Conservation (phyloP, 2,797 vertebrate species). For the Dromococcyx pavoninus region DNA sequence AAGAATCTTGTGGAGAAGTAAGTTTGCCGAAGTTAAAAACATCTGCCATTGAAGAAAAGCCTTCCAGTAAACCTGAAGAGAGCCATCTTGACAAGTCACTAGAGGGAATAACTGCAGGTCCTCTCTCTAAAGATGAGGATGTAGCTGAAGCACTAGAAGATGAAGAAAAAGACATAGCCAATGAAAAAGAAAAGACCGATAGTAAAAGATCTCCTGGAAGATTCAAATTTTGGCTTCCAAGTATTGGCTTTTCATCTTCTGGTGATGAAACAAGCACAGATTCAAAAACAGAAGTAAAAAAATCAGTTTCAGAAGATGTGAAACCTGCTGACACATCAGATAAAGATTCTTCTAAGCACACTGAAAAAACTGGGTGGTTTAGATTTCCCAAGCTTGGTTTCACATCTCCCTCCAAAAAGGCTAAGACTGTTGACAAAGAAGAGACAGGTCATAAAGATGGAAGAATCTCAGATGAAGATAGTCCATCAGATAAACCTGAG, state of each 20-base stretch:
- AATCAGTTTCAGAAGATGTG: slow-evolving; percentile 6
- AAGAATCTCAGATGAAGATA: slow-evolving; percentile 63
- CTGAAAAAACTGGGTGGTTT: slow-evolving; percentile 85
- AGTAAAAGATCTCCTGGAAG: slow-evolving; percentile 71
- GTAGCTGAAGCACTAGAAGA: background rate
- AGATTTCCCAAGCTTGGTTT: slow-evolving; percentile 85
- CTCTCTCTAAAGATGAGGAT: background rate
- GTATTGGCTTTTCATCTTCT: slow-evolving; percentile 78
- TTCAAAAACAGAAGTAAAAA: background rate
- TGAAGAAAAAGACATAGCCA: background rate
- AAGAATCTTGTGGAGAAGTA: slow-evolving; percentile 29
- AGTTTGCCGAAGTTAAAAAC: background rate
- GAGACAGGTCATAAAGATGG: slow-evolving; percentile 1
- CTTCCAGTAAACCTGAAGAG: background rate
- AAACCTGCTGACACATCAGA: slow-evolving; percentile 29
- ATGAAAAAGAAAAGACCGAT: slow-evolving; percentile 50
- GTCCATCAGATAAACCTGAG: slow-evolving; percentile 54
- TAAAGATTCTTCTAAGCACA: slow-evolving; percentile 36
- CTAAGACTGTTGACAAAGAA: slow-evolving; percentile 40
- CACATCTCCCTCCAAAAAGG: slow-evolving; percentile 82
- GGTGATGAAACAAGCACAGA: slow-evolving; percentile 44
- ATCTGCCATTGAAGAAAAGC: background rate
- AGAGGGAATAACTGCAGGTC: background rate
- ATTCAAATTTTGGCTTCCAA: slow-evolving; percentile 80
- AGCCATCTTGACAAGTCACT: slow-evolving; percentile 11